Conservation (phyloP, 2,113 vertebrate genomes). For the Oxygymnocypris stewartii region DNA sequence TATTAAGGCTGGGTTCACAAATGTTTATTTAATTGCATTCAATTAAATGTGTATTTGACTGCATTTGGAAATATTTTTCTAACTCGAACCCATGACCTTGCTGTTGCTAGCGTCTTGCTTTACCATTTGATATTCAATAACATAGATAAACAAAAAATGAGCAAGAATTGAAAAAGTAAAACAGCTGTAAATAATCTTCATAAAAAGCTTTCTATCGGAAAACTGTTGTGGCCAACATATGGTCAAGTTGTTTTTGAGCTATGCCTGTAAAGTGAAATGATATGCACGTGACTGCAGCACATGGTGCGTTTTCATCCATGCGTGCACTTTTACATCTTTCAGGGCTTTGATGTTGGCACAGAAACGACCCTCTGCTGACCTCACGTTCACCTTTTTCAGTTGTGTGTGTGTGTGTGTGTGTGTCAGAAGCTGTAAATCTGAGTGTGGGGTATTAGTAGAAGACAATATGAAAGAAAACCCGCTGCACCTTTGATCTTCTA, state of each 20-base stretch:
- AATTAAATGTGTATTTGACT: neutral
- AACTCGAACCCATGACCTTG: neutral
- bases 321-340: neutral
- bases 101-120: neutral
- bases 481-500: neutral
- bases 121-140: neutral
- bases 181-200: neutral
- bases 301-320: neutral
- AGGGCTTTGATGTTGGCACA: conserved; percentile 15
- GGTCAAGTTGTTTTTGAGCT: neutral
- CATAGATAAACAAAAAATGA: neutral
- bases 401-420: neutral
- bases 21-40: neutral
- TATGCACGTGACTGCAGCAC: neutral
- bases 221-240: neutral
- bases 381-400: neutral
- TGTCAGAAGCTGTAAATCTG: conserved; percentile 30
- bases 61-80: neutral
- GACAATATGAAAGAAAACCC: neutral
- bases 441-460: neutral
- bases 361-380: neutral
- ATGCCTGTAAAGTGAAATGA: neutral
- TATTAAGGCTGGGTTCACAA: neutral
- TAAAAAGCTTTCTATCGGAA: neutral
- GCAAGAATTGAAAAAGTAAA: neutral